Percentiles rank a stretch among this genome's conserved stretches.
Evolutionary conservation across 2,888 invertebrate species (phyloP).

Genomic region (Pachymerium ferrugineum): DNA sequence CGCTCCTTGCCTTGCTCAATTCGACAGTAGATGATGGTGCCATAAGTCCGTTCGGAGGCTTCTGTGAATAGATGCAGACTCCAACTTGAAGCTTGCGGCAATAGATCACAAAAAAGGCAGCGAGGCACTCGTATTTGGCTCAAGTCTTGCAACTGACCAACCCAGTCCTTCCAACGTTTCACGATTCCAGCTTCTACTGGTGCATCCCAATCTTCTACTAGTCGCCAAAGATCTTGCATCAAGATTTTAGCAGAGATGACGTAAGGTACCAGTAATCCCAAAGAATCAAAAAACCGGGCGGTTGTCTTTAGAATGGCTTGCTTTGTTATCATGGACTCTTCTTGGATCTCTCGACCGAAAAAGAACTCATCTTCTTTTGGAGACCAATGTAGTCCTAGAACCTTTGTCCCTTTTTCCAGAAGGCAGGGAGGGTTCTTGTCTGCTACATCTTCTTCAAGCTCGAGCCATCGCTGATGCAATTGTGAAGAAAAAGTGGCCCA

Average conservation of each 20-base stretch:
- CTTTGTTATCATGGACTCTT: neutral
- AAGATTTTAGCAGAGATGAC: neutral
- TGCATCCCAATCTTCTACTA: neutral
- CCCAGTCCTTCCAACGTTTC: neutral
- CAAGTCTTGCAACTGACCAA: neutral
- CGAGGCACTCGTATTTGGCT: neutral
- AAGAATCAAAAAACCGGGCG: neutral
- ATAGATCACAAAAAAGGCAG: neutral
- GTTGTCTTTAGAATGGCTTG: neutral
- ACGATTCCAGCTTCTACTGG: neutral
- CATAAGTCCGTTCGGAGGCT: neutral
- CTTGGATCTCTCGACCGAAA: neutral
- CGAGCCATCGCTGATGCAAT: neutral
- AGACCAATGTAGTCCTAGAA: neutral
- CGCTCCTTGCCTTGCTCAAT: neutral
- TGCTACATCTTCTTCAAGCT: neutral
- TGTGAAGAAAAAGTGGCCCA: neutral
- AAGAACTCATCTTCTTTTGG: neutral
- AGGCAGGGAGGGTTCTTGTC: neutral
- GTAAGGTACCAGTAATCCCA: neutral
- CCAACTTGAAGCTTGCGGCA: neutral
- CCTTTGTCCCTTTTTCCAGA: neutral
- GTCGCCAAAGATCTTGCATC: neutral
- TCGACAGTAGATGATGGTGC: neutral
- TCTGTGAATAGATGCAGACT: neutral